Percentiles rank a stretch among this genome's conserved stretches.
phyloP scores from a whole-genome alignment of 2,113 vertebrate genomes.

The Zosterops lateralis region DNA sequence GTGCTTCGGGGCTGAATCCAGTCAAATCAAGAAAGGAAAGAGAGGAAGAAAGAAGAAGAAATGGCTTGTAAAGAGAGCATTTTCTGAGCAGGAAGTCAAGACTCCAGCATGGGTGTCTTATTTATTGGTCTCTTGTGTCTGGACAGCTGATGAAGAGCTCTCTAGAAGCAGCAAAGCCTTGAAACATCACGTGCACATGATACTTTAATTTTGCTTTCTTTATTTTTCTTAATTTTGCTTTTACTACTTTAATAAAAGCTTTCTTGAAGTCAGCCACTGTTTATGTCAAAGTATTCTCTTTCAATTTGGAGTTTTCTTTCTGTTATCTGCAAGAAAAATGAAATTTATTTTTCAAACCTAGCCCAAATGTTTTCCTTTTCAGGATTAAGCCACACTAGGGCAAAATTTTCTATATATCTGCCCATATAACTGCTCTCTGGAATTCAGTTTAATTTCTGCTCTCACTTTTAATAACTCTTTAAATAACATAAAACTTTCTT shows the following conservation, averaged over 20 bases:
- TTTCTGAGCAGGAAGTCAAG: neutral
- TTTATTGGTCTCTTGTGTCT: neutral
- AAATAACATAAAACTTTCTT: neutral
- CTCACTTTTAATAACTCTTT: conserved; percentile 25
- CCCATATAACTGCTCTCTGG: neutral
- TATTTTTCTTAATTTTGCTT: neutral
- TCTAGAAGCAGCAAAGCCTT: neutral
- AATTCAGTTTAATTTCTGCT: conserved; percentile 20
- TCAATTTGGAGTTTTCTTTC: neutral
- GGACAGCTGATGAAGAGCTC: neutral
- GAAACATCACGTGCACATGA: neutral
- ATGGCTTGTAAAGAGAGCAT: neutral
- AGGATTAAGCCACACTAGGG: neutral
- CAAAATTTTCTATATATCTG: neutral
- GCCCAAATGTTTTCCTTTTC: neutral
- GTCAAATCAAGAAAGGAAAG: neutral
- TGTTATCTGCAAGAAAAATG: neutral
- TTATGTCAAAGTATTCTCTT: neutral
- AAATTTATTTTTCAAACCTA: neutral
- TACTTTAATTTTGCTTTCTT: neutral
- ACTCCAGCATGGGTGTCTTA: neutral
- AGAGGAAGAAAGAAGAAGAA: neutral
- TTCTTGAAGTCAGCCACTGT: neutral
- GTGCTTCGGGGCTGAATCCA: neutral
- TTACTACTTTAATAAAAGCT: neutral